Conservation (phyloP, 2,888 invertebrate species). For the Epinotia ramella region DNA sequence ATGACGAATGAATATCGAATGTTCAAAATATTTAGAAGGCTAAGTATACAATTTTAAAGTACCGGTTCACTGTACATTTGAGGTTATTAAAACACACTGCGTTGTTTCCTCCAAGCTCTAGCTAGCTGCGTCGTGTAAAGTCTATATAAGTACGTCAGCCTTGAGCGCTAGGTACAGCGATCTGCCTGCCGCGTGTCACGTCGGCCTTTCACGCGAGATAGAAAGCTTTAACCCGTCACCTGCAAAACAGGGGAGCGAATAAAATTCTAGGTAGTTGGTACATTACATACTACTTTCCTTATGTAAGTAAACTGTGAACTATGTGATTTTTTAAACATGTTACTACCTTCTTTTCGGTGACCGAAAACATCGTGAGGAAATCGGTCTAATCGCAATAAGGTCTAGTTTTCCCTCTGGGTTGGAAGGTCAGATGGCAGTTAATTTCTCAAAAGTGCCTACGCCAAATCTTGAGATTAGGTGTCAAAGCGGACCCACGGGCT, state of each 20-base stretch:
- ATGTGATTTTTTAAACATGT: background rate
- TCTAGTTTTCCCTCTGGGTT: no score
- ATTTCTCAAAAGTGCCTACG: no score
- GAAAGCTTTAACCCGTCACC: background rate
- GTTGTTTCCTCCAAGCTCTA: no score
- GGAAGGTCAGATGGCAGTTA: no score
- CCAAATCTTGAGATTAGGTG: no score
- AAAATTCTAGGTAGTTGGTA: background rate
- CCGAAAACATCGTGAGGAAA: no score
- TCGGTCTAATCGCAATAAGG: no score
- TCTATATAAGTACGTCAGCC: background rate
- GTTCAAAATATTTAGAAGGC: no score
- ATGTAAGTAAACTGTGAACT: background rate
- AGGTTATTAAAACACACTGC: background rate
- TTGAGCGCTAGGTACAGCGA: background rate
- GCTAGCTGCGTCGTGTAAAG: background rate
- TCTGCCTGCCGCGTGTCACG: conserved; percentile 9
- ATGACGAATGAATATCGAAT: no score
- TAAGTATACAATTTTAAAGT: background rate
- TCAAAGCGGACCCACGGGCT: no score
- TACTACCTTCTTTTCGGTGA: no score
- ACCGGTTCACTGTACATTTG: background rate
- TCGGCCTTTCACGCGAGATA: background rate
- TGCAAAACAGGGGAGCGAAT: background rate
- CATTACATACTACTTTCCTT: background rate